phyloP scores from a whole-genome alignment of 2,797 vertebrate genomes.

The Craterocephalus amniculus region DNA sequence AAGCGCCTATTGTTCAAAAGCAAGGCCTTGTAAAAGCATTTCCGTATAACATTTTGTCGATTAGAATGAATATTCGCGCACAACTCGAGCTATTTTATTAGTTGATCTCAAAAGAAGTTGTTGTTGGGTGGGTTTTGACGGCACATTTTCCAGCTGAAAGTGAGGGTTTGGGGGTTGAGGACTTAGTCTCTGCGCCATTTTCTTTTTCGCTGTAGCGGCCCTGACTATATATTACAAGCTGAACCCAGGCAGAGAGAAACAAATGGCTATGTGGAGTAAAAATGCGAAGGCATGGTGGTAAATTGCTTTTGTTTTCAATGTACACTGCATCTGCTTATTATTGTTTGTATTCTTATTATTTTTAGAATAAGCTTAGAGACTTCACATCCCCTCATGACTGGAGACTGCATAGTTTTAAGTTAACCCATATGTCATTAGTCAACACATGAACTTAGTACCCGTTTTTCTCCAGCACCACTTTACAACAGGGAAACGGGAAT shows the following conservation, averaged over 20 bases:
- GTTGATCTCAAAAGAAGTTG: slow-evolving; percentile 23
- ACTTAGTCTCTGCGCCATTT: slow-evolving; percentile 99
- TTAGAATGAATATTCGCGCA: slow-evolving; percentile 41
- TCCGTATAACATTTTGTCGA: slow-evolving; percentile 45
- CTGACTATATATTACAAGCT: slow-evolving; percentile 74
- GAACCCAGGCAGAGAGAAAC: slow-evolving; percentile 69
- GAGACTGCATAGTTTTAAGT: slow-evolving; percentile 17
- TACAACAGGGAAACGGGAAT: too few relatives aligned
- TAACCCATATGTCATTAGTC: slow-evolving; percentile 2
- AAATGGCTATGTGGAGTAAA: slow-evolving; percentile 74
- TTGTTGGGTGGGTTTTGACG: slow-evolving; percentile 32
- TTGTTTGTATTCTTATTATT: too few relatives aligned
- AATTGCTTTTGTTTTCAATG: neutral
- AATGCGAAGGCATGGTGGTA: slow-evolving; percentile 34
- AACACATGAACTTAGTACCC: too few relatives aligned
- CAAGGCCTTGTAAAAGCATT: slow-evolving; percentile 82
- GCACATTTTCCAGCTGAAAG: slow-evolving; percentile 78
- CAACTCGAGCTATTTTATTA: slow-evolving; percentile 80
- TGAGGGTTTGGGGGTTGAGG: slow-evolving; percentile 97
- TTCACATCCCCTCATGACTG: neutral
- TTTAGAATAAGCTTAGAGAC: neutral
- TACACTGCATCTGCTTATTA: neutral
- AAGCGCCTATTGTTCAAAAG: slow-evolving; percentile 99
- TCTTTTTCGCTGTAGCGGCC: slow-evolving; percentile 91
- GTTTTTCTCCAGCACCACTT: too few relatives aligned